Evolutionary conservation across 2,888 invertebrate genomes (phyloP).

Genomic region (Orthosia gothica): DNA sequence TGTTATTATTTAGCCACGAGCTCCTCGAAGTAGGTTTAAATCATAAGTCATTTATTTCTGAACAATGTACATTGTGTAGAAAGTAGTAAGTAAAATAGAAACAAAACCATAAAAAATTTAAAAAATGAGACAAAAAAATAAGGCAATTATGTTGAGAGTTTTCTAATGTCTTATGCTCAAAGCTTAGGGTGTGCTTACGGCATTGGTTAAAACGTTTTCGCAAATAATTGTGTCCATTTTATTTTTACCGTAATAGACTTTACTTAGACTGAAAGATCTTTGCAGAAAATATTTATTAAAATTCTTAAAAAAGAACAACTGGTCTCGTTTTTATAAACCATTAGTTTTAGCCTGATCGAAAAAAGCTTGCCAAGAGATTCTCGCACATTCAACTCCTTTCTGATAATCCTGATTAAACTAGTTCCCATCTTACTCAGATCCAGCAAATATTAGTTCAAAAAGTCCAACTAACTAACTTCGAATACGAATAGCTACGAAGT

Average conservation of each 20-base stretch:
- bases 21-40: too few relatives aligned
- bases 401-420: constrained; percentile 29
- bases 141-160: constrained; percentile 32
- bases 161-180: constrained; percentile 29
- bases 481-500: constrained; percentile 36
- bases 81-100: too few relatives aligned
- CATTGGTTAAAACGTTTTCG: background rate
- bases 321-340: too few relatives aligned
- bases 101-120: too few relatives aligned
- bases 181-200: background rate
- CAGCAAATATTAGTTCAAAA: constrained; percentile 55
- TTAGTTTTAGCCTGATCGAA: too few relatives aligned
- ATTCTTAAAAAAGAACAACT: too few relatives aligned
- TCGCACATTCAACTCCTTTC: background rate
- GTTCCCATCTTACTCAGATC: constrained; percentile 22
- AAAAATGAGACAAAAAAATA: too few relatives aligned
- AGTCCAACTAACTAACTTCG: constrained; percentile 35
- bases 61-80: too few relatives aligned
- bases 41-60: too few relatives aligned
- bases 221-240: background rate
- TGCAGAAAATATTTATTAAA: background rate
- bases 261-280: background rate
- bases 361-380: background rate
- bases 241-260: background rate
- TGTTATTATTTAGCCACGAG: too few relatives aligned